These are phyloP conservation scores for Sympetrum striolatum DNA, from an alignment of 2,888 invertebrate genomes.

Conservation along the genomic window DNA sequence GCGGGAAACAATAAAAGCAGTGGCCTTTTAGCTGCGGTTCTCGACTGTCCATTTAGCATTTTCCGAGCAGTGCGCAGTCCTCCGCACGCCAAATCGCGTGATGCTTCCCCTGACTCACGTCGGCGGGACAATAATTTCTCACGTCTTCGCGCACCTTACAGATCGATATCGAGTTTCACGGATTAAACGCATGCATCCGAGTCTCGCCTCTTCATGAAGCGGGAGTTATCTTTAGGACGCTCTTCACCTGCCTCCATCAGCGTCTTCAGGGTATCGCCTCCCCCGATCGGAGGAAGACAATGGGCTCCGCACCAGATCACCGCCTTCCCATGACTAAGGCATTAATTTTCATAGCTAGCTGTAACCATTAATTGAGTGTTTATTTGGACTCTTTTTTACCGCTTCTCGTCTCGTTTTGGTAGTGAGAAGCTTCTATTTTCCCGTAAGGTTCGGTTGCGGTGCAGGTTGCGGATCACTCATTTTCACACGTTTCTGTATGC, in stretches of 20 bases:
- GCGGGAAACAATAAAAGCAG: too few relatives aligned
- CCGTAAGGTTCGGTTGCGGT: too few relatives aligned
- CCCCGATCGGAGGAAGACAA: background rate
- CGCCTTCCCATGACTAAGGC: background rate
- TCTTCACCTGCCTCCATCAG: background rate
- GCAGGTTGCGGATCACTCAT: too few relatives aligned
- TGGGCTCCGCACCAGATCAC: background rate
- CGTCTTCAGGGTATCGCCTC: background rate
- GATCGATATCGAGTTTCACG: background rate
- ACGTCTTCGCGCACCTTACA: background rate
- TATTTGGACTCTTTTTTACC: background rate
- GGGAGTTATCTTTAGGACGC: background rate
- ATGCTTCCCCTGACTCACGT: background rate
- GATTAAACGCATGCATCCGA: background rate
- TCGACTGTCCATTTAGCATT: too few relatives aligned
- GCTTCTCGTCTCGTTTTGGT: background rate
- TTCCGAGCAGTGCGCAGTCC: too few relatives aligned
- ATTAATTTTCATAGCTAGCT: background rate
- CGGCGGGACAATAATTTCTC: background rate
- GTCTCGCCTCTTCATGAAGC: background rate
- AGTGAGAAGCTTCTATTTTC: too few relatives aligned
- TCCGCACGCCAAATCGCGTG: background rate
- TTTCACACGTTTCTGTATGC: too few relatives aligned
- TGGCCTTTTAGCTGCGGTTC: too few relatives aligned
- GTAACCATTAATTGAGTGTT: constrained; percentile 15